Base-by-base conservation (phyloP, 2,113 vertebrate genomes). In the Cottus gobio region DNA sequence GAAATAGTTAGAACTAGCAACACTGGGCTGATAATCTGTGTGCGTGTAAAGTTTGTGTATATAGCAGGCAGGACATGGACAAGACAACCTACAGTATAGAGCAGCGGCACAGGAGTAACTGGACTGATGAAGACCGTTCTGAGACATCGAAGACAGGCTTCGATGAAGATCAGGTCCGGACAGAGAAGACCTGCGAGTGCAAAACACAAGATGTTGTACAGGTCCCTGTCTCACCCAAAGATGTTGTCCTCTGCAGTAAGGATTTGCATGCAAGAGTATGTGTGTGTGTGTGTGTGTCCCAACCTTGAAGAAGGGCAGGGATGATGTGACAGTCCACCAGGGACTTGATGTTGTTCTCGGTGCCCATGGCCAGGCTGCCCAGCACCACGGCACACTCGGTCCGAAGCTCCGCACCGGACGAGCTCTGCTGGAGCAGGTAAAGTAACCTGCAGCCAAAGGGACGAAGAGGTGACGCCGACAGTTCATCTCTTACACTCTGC, bases 271-370 rank as follows among this genome's bases (percentile, higher is more conserved):
- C 7, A 46, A 36, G 50, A 11, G 4, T 18, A 2, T 66, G 18
- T 24, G 31, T 54, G 20, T 46, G 12, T 54, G 15, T 9, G 10
- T 7, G 58, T 63, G 57, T 7, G 11, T 30, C 0, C 82, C 11
- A 92, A 99, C 98, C 98, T 98, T 99, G 98, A 46, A 99, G 87
- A 91, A 99, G 96, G 91, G 97, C 97, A 85, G 98, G 98, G 92
- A 99, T 99, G 93, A 98, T 98, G 94, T 99, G 98, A 92, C 98
- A 99, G 95, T 99, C 98, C 91, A 99, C 95, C 37, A 99, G 95
- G 92, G 98, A 99, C 95, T 99, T 99, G 90, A 99, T 97, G 91
- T 99, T 99, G 92, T 99, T 99, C 93, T 99, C 97, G 2, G 98
- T 99, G 84, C 98, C 98, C 98, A 99, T 99, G 58, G 98, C 97